phyloP scores from a whole-genome alignment of 2,888 invertebrate genomes.

The Meghimatium bilineatum region DNA sequence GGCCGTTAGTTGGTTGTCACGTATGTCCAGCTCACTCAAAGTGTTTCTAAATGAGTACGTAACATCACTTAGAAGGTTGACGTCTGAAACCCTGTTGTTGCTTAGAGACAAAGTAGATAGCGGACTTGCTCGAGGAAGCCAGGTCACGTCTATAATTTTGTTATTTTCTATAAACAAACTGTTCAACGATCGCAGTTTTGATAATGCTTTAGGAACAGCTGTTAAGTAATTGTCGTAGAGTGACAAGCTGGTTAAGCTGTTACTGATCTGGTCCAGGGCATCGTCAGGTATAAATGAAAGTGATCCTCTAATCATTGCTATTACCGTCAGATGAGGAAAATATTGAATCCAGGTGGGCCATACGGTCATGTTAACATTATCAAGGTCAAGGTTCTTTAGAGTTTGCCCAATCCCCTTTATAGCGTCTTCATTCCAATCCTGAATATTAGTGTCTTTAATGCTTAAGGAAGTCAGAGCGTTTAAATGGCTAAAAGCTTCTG shows the following conservation, averaged over 20 bases:
- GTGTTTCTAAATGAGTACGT: background rate
- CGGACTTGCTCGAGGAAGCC: background rate
- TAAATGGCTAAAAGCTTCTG: background rate
- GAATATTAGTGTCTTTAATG: background rate
- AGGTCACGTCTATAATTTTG: background rate
- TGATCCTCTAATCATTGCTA: background rate
- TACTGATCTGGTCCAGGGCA: background rate
- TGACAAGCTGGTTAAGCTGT: background rate
- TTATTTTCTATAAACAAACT: background rate
- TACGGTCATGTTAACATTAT: background rate
- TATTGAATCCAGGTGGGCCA: constrained; percentile 7
- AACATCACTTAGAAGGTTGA: background rate
- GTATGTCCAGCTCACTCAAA: background rate
- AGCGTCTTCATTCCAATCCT: constrained; percentile 1
- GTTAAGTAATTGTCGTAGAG: background rate
- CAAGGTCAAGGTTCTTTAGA: background rate
- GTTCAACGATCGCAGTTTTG: background rate
- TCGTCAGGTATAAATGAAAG: background rate
- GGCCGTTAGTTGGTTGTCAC: background rate
- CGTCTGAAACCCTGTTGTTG: background rate
- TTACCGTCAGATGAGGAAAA: background rate
- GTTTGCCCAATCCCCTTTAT: background rate
- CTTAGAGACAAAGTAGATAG: background rate
- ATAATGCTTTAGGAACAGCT: background rate
- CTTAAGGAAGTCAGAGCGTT: background rate